Percentiles rank a stretch among this genome's conserved stretches.
phyloP scores from a whole-genome alignment of 2,888 invertebrate species.

The Thymelicus sylvestris region DNA sequence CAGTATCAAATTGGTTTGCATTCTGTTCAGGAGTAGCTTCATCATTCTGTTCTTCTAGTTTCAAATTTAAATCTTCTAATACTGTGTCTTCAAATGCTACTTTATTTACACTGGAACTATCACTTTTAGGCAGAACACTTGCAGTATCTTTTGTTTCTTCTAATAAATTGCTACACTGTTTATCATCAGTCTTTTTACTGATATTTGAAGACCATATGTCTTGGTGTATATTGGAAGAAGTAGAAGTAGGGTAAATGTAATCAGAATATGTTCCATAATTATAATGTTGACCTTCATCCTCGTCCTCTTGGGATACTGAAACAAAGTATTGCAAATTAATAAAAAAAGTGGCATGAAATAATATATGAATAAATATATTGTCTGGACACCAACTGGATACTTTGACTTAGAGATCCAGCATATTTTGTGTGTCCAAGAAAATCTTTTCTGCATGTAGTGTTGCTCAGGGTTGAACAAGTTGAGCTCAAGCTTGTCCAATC shows the following conservation, averaged over 20 bases:
- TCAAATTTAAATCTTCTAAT: constrained; percentile 48
- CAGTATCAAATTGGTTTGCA: constrained; percentile 34
- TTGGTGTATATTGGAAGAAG: constrained; percentile 43
- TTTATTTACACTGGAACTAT: constrained; percentile 32
- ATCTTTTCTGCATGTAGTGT: too few relatives aligned
- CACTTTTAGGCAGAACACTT: constrained; percentile 31
- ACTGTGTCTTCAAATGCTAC: constrained; percentile 42
- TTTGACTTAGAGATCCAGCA: too few relatives aligned
- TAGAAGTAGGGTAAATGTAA: constrained; percentile 54
- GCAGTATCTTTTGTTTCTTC: constrained; percentile 43
- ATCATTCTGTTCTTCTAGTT: constrained; percentile 39
- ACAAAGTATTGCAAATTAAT: constrained; percentile 32
- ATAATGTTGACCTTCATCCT: constrained; percentile 63
- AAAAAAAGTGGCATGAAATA: neutral
- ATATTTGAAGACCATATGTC: constrained; percentile 42
- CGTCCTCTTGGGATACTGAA: constrained; percentile 77
- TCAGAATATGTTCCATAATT: constrained; percentile 67
- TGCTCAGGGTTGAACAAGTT: too few relatives aligned
- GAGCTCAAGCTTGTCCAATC: too few relatives aligned
- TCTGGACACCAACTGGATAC: too few relatives aligned
- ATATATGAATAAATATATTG: too few relatives aligned
- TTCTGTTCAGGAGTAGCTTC: constrained; percentile 36
- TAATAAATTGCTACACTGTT: constrained; percentile 42
- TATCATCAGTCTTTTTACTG: constrained; percentile 38
- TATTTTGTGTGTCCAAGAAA: too few relatives aligned